Base-by-base conservation (phyloP, 2,888 invertebrate genomes). In the Pediacus dermestoides region DNA sequence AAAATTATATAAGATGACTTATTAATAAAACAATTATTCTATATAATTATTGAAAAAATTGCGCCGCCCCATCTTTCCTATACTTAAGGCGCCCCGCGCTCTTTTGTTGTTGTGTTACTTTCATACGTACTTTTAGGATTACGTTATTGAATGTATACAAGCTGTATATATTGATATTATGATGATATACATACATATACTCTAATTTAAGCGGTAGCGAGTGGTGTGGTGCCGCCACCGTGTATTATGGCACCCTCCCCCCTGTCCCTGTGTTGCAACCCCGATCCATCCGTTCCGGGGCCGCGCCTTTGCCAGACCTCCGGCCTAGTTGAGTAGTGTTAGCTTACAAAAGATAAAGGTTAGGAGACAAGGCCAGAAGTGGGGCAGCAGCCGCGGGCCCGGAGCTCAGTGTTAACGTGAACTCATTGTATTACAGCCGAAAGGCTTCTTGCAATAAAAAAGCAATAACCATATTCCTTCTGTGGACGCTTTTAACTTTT, bases 341-440 rank as follows among this genome's bases (percentile, higher is more conserved):
- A 18, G 21, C 21, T 18, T 18, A n/a, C n/a, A n/a, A n/a, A n/a
- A n/a, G n/a, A n/a, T n/a, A n/a, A n/a, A n/a, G n/a, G n/a, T n/a
- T n/a, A n/a, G n/a, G n/a, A n/a, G n/a, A n/a, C n/a, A n/a, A n/a
- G n/a, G n/a, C n/a, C n/a, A n/a, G n/a, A 30, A 18, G 2, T 16
- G 22, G 10, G 32, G 21, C 30, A 26, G 31, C 25, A 4, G 23
- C 27, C 21, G 13, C 37, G 38, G 8, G 34, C 74, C 73, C 73
- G 35, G 26, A 42, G 73, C 72, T 75, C 73, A 73, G 75, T 76
- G 75, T 76, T 76, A 72, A 74, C 13, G 74, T 76, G 74, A 76
- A 55, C 46, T 58, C 55, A 64, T 76, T 77, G 77, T 77, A 76
- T 75, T 76, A 75, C 73, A 75, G 76, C 75, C 76, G 74, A 72